Percentiles rank a stretch among this genome's conserved stretches.
phyloP scores from a whole-genome alignment of 2,113 vertebrate genomes.

The Piliocolobus tephrosceles region DNA sequence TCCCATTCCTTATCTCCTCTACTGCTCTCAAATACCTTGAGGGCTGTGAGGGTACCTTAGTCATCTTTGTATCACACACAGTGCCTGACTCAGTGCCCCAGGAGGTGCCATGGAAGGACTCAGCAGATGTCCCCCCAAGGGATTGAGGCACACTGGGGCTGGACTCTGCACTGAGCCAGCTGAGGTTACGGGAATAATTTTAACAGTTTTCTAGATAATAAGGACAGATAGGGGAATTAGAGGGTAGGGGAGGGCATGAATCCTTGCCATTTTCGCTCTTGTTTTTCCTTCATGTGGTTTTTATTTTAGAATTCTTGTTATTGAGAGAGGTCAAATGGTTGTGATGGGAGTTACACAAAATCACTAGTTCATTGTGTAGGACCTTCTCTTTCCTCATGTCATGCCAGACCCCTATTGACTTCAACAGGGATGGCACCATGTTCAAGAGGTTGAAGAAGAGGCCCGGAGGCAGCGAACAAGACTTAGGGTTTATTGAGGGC shows the following conservation, averaged over 20 bases:
- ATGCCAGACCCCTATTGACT: too few species aligned
- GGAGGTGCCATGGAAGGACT: not conserved
- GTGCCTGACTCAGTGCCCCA: too few species aligned
- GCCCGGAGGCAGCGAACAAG: too few species aligned
- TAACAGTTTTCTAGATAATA: not conserved
- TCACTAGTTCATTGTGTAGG: not conserved
- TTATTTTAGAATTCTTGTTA: not conserved
- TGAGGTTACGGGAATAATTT: not conserved
- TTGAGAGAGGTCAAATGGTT: not conserved
- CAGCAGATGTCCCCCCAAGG: not conserved
- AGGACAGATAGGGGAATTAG: slow-evolving; percentile 39
- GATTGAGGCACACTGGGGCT: not conserved
- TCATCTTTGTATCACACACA: not conserved
- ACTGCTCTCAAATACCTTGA: not conserved
- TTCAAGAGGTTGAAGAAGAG: too few species aligned
- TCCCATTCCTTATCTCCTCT: not conserved
- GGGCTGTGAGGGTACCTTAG: not conserved
- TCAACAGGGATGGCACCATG: too few species aligned
- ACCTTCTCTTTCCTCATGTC: too few species aligned
- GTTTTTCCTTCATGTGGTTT: slow-evolving; percentile 16
- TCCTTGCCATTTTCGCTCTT: not conserved
- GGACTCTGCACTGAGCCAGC: not conserved
- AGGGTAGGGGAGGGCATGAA: not conserved
- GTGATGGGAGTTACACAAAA: not conserved
- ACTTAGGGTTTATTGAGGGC: too few species aligned